Evolutionary conservation across 2,888 invertebrate species (phyloP).

Genomic region (Drosophila monieri): DNA sequence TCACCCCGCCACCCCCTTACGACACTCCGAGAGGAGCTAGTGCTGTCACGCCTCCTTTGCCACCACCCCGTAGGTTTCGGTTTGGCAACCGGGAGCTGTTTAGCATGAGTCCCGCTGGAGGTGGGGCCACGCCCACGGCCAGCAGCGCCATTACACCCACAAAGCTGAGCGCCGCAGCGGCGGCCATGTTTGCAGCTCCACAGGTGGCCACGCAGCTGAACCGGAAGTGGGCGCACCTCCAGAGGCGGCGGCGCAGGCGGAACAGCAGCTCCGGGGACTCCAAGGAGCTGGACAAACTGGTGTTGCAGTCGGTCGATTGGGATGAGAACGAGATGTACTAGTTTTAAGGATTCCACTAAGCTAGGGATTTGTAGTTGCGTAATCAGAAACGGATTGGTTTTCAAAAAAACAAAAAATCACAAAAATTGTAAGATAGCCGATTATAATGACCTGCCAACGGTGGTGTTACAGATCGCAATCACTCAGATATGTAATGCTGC

Average conservation of each 20-base stretch:
- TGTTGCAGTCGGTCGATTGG: conserved; percentile 84
- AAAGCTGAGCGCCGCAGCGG: conserved; percentile 81
- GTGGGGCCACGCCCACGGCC: conserved; percentile 60
- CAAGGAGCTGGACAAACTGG: conserved; percentile 83
- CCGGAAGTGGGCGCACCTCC: conserved; percentile 83
- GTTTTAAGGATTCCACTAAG: conserved; percentile 26
- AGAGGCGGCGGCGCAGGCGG: conserved; percentile 80
- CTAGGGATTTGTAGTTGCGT: conserved; percentile 1
- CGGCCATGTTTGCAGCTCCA: conserved; percentile 82
- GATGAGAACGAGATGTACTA: conserved; percentile 84
- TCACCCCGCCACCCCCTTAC: conserved; percentile 81
- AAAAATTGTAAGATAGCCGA: background rate
- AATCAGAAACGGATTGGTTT: background rate
- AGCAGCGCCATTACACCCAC: conserved; percentile 77
- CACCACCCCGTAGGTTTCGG: conserved; percentile 76
- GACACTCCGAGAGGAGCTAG: conserved; percentile 68
- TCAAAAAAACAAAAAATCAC: background rate
- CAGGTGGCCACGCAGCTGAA: conserved; percentile 83
- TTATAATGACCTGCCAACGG: no score
- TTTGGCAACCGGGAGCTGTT: conserved; percentile 81
- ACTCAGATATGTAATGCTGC: background rate
- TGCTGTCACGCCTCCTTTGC: conserved; percentile 53
- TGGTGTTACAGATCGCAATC: background rate
- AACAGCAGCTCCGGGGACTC: conserved; percentile 83
- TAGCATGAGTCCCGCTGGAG: conserved; percentile 72